Evolutionary conservation across 2,888 invertebrate genomes (phyloP).

Genomic region (Andrena minutula): DNA sequence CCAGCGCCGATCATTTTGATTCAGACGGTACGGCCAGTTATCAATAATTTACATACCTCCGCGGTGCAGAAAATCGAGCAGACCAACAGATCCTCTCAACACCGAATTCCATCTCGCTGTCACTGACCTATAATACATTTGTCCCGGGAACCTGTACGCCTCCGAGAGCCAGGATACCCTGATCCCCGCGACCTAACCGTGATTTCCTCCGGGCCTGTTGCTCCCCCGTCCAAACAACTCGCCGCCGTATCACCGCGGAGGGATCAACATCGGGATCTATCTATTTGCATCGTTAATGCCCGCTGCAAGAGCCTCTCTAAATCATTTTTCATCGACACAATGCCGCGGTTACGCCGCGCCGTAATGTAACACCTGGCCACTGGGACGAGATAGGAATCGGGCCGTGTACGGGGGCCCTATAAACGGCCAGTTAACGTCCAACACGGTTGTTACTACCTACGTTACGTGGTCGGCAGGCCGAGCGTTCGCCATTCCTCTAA

Average conservation of each 20-base stretch:
- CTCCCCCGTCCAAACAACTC: neutral
- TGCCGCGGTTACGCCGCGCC: slow-evolving; percentile 43
- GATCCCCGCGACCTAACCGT: neutral
- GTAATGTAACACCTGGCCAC: slow-evolving; percentile 61
- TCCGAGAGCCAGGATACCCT: too few relatives aligned
- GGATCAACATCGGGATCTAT: slow-evolving; percentile 40
- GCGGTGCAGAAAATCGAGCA: slow-evolving; percentile 27
- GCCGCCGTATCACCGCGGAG: slow-evolving; percentile 12
- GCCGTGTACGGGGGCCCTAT: slow-evolving; percentile 32
- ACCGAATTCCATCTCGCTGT: slow-evolving; percentile 24
- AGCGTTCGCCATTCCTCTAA: slow-evolving; percentile 27
- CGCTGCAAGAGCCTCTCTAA: slow-evolving; percentile 41
- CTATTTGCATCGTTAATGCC: slow-evolving; percentile 61
- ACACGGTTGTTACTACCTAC: slow-evolving; percentile 39
- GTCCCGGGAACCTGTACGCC: neutral
- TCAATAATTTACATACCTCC: slow-evolving; percentile 39
- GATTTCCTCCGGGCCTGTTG: slow-evolving; percentile 18
- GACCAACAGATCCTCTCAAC: slow-evolving; percentile 7
- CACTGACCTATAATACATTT: slow-evolving; percentile 43
- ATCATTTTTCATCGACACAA: slow-evolving; percentile 59
- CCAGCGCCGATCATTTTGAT: neutral
- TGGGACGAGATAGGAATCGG: slow-evolving; percentile 54
- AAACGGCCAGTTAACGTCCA: slow-evolving; percentile 55
- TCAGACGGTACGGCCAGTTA: slow-evolving; percentile 15
- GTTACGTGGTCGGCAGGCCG: slow-evolving; percentile 24